Evolutionary conservation across 1,140 invertebrate genomes (phyloP), one percentile per base, ranked within the genome.

Genomic region (Drosophila parvula): DNA sequence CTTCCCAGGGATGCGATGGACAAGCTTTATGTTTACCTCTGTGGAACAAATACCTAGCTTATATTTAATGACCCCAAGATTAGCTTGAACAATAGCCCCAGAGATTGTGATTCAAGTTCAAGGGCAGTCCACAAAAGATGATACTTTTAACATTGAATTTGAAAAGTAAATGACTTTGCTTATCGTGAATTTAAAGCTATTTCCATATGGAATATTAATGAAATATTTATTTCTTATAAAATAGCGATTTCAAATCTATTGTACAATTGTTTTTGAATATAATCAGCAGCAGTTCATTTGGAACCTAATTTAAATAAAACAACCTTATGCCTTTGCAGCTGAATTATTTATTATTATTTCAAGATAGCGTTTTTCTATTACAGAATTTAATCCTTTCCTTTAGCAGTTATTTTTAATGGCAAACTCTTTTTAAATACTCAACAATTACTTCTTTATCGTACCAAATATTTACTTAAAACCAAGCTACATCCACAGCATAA

Each of bases 41-140:
- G n/a, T n/a, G n/a, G n/a, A n/a, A n/a, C n/a, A n/a, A n/a, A n/a
- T n/a, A n/a, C n/a, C n/a, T n/a, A n/a, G n/a, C n/a, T n/a, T n/a
- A n/a, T 67, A 82, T 85, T 65, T 85, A 58, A 62, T 78, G 74
- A 85, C 78, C 78, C 50, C 74, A 64, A 53, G 63, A 36, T 18
- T 41, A 44, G 44, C 47, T 16, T 51, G 40, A 64, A 51, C 44
- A 59, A 60, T 61, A 50, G 41, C 36, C 34, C 27, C 77, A 40
- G 40, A 60, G 38, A 71, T 61, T 56, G 60, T 14, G 64, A 84
- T 80, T 57, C 30, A 47, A 55, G 56, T 55, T 41, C 57, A 78
- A 60, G 56, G 62, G 55, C 45, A 73, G 36, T 30, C 28, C 51
- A 64, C 22, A 8, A 32, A 55, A 59, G 38, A 40, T 38, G 44